Evolutionary conservation across 2,888 invertebrate species (phyloP).

Genomic region (Calameuta idolon): DNA sequence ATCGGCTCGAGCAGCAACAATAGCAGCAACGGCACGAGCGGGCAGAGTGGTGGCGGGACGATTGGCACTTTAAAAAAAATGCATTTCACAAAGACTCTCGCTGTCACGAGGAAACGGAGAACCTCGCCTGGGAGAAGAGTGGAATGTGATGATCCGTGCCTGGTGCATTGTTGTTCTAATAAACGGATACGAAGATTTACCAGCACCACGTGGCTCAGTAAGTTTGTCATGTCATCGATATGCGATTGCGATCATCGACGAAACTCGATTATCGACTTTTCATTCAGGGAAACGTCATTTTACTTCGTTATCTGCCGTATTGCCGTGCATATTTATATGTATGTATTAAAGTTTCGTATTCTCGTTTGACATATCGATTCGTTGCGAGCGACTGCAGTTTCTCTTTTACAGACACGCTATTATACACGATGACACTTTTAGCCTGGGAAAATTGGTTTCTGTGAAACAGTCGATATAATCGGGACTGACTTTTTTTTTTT

Average conservation of each 20-base stretch:
- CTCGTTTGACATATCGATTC: background rate
- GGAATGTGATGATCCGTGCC: constrained; percentile 18
- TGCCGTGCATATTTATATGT: too few species aligned
- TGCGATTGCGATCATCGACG: background rate
- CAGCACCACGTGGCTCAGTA: constrained; percentile 62
- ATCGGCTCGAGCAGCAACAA: background rate
- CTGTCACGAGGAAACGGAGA: constrained; percentile 22
- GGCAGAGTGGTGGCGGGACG: constrained; percentile 12
- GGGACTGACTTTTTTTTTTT: background rate
- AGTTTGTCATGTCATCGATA: constrained; percentile 36
- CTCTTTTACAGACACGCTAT: background rate
- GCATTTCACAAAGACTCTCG: constrained; percentile 8
- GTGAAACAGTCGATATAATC: background rate
- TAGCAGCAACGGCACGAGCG: background rate
- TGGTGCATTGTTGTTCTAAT: constrained; percentile 24
- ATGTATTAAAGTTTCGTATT: background rate
- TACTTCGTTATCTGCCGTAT: background rate
- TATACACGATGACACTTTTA: background rate
- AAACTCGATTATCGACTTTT: background rate
- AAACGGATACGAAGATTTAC: constrained; percentile 33
- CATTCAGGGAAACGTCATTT: background rate
- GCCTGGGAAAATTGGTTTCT: background rate
- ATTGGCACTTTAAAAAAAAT: constrained; percentile 1
- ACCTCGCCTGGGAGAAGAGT: constrained; percentile 16
- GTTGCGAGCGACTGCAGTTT: background rate